Conservation (phyloP, 2,888 invertebrate species). For the Ectropis crepuscularia region DNA sequence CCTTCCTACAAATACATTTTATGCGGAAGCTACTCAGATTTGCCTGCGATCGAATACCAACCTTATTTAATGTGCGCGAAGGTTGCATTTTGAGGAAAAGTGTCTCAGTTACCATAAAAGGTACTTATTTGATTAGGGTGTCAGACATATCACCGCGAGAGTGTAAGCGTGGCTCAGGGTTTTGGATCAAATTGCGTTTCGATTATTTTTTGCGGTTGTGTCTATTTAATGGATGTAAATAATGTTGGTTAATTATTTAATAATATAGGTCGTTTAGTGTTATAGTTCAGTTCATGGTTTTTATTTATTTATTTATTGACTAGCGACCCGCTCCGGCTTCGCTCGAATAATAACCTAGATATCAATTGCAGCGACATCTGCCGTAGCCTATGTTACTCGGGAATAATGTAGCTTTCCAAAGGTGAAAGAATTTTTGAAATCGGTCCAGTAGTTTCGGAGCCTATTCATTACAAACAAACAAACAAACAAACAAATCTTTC, state of each 20-base stretch:
- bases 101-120: constrained; percentile 73
- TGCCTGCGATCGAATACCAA: constrained; percentile 49
- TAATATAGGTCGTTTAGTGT: neutral
- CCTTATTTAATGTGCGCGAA: constrained; percentile 53
- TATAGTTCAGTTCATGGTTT: neutral
- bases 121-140: constrained; percentile 85
- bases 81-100: constrained; percentile 47
- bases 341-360: too few relatives aligned
- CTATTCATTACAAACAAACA: too few relatives aligned
- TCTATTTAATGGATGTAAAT: constrained; percentile 17
- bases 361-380: too few relatives aligned
- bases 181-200: constrained; percentile 83
- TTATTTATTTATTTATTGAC: constrained; percentile 2
- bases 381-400: too few relatives aligned
- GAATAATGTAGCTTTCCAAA: too few relatives aligned
- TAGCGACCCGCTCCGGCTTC: too few relatives aligned
- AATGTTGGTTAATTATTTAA: constrained; percentile 26
- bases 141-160: constrained; percentile 83
- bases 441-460: too few relatives aligned
- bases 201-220: constrained; percentile 64
- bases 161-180: constrained; percentile 80
- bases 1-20: constrained; percentile 85
- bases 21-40: constrained; percentile 81
- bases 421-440: too few relatives aligned
- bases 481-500: too few relatives aligned